Evolutionary conservation across 2,797 vertebrate species (phyloP).

Genomic region (Sebastes glaucus): DNA sequence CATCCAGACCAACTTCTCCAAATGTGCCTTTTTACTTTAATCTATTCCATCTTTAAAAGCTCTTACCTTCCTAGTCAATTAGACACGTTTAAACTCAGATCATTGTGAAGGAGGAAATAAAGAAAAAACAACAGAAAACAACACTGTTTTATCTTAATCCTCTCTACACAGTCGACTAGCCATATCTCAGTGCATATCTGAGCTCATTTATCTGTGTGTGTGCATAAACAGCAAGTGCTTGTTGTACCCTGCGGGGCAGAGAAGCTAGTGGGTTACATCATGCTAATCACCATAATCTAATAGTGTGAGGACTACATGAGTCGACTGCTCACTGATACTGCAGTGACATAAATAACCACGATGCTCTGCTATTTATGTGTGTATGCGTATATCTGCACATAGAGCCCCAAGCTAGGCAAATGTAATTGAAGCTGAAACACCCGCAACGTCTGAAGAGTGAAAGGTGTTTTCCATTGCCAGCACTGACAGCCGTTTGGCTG

Average conservation of each 20-base stretch:
- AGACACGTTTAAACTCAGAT: slow-evolving; percentile 4
- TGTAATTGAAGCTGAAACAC: slow-evolving; percentile 54
- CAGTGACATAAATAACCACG: slow-evolving; percentile 56
- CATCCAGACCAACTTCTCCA: neutral
- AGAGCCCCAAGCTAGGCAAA: slow-evolving; percentile 31
- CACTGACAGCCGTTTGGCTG: slow-evolving; percentile 29
- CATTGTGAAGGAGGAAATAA: neutral
- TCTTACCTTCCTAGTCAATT: neutral
- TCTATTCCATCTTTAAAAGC: neutral
- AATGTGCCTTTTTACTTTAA: neutral
- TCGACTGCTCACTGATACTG: slow-evolving; percentile 36
- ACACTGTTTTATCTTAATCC: slow-evolving; percentile 12
- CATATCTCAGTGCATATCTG: slow-evolving; percentile 21
- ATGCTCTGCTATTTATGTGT: slow-evolving; percentile 35
- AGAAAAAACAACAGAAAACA: neutral
- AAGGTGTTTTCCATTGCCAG: slow-evolving; percentile 51
- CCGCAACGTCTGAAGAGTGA: slow-evolving; percentile 41
- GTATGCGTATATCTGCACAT: neutral
- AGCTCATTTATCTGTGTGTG: slow-evolving; percentile 37
- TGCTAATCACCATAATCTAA: slow-evolving; percentile 64
- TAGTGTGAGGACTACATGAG: slow-evolving; percentile 42
- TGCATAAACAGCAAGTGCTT: slow-evolving; percentile 40
- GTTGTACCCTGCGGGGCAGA: slow-evolving; percentile 21
- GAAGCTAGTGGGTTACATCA: slow-evolving; percentile 36
- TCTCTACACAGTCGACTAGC: neutral